Evolutionary conservation across 2,113 vertebrate genomes (phyloP).

Genomic region (Pogonocichla stellata): DNA sequence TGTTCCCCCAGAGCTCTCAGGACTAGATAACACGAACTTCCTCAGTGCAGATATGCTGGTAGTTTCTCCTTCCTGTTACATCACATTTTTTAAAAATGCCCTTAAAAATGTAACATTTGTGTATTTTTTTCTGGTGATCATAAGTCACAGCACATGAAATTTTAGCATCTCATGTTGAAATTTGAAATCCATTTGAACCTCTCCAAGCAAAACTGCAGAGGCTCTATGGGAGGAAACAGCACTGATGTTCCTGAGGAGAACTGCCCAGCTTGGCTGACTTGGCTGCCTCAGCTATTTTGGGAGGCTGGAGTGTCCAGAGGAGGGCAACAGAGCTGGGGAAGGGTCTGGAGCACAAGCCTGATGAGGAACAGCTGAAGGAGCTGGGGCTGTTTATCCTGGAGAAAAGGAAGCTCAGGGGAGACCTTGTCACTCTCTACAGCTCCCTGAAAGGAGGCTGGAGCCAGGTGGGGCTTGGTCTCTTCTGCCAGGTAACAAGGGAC

Average conservation of each 20-base stretch:
- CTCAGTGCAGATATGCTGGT: not conserved
- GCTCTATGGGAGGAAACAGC: not conserved
- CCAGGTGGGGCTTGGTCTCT: rapidly evolving
- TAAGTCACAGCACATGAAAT: not conserved
- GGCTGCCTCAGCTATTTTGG: not conserved
- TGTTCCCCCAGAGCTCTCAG: not conserved
- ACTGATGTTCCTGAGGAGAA: not conserved
- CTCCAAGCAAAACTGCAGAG: not conserved
- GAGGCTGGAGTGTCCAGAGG: not conserved
- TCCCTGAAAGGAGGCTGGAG: not conserved
- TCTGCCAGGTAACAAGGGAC: not conserved
- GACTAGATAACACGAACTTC: too few relatives aligned
- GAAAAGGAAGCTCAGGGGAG: not conserved
- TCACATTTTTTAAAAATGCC: not conserved
- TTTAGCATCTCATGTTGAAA: not conserved
- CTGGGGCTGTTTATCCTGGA: rapidly evolving
- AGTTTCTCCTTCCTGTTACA: not conserved
- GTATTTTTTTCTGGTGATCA: not conserved
- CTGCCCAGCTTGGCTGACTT: not conserved
- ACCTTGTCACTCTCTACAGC: not conserved
- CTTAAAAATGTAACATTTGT: not conserved
- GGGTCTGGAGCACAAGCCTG: not conserved
- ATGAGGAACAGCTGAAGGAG: rapidly evolving
- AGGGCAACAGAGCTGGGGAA: not conserved
- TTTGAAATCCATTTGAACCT: not conserved